Evolutionary conservation across 2,113 vertebrate species (phyloP), one percentile per base, ranked within the genome.

Genomic region (Nansenia antarctica): DNA sequence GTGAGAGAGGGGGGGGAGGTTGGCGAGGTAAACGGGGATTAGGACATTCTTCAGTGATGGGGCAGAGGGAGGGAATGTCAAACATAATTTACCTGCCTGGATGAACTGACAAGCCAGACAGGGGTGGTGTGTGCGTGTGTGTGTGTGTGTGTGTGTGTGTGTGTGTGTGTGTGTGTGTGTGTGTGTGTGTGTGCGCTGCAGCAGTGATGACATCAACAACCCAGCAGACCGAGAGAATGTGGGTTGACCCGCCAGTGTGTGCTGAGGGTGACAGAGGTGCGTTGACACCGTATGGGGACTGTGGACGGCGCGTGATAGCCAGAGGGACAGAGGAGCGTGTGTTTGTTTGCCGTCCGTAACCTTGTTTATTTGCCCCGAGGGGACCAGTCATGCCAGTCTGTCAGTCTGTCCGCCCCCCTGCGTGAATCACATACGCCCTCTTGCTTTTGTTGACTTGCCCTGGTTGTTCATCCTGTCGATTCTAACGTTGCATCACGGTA

Each of bases 361-460:
- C 61, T 32, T 45, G 35, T 55, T 77, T 85, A 69, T 86, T 86
- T 83, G 73, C 77, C 73, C 58, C n/a, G n/a, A n/a, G n/a, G n/a
- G n/a, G n/a, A n/a, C n/a, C n/a, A n/a, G n/a, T n/a, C n/a, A n/a
- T n/a, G n/a, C n/a, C n/a, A n/a, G 5, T 39, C 45, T 67, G 57
- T 72, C 76, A 64, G 69, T 64, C 60, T 55, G 32, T n/a, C 35
- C 54, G 70, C 53, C 77, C 69, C 66, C 62, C 49, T 69, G 69
- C 31, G 67, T 47, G 72, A 76, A 26, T 80, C 47, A 55, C 15
- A 65, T 34, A 67, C 55, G 67, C 37, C 72, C n/a, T n/a, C n/a
- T 24, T 9, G 24, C 58, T 70, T 74, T 30, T 31, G 35, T 2
- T 32, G n/a, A 11, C 18, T 30, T 59, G 5, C 14, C 45, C 27